Base-by-base conservation (phyloP, 2,113 vertebrate genomes). In the Pipa parva region DNA sequence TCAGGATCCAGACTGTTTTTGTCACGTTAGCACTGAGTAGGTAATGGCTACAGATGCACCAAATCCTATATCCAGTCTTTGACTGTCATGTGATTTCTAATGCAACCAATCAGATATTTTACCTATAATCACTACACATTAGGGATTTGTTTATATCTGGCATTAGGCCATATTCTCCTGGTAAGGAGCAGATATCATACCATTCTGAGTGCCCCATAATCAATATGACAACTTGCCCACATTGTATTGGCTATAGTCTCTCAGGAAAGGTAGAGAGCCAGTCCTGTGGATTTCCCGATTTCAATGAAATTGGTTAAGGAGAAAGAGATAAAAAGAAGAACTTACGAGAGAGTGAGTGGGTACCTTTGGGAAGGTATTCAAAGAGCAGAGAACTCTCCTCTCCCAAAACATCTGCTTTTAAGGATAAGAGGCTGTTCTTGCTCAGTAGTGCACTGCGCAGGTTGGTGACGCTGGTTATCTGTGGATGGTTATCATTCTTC, bases 381-480 rank as follows among this genome's bases (percentile, higher is more conserved):
- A 95, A 95, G 57, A 99, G 92, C 78, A 99, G 86, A 18, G 93
- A 90, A 85, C 92, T 94, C 59, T 97, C 95, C 11, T 98, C 95
- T 57, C 91, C 91, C 63, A 97, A 90, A 87, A 95, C 80, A 73
- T 97, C 94, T 1, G 94, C 92, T 72, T 96, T 94, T 78, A 98
- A 87, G 1, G 97, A 97, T 81, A 99, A 81, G 84, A 98, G 79
- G 77, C 95, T 98, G 90, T 97, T 97, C 85, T 99, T 98, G 58
- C 95, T 99, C 92, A 97, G 90, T 76, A 98, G 91, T 0, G 97
- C 97, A 0, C 93, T 94, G 0, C 96, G 91, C 80, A 99, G 87
- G 82, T 94, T 97, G 80, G 94, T 93, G 4, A 98, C 94, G 0
- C 93, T 92, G 1, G 91, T 83, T 17, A 81, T 86, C 81, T 93